phyloP scores from a whole-genome alignment of 2,888 invertebrate species.

The Pseudococcus longispinus region DNA sequence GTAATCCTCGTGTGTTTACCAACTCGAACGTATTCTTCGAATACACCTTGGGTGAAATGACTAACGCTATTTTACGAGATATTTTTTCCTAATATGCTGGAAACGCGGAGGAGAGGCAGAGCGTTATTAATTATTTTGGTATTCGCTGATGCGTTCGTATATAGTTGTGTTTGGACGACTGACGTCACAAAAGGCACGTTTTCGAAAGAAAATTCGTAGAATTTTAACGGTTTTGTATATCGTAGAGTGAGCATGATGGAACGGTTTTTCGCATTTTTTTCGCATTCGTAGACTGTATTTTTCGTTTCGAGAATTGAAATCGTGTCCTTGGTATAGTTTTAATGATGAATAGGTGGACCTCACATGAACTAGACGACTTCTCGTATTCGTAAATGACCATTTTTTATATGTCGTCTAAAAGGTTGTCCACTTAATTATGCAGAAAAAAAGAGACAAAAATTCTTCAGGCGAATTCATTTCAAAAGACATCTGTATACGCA shows the following conservation, averaged over 20 bases:
- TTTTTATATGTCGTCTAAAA: neutral
- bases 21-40: neutral
- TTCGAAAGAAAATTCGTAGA: neutral
- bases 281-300: neutral
- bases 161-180: neutral
- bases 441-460: neutral
- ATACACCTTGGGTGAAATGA: neutral
- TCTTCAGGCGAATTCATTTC: too few species aligned
- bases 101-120: neutral
- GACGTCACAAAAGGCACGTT: neutral
- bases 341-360: neutral
- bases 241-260: neutral
- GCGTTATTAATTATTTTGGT: neutral
- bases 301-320: neutral
- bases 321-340: neutral
- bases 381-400: neutral
- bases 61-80: neutral
- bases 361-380: neutral
- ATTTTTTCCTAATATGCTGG: neutral
- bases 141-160: neutral
- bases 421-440: neutral
- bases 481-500: neutral
- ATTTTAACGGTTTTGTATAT: neutral
- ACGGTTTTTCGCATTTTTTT: neutral
- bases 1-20: neutral